Percentiles rank a stretch among this genome's conserved stretches.
These are phyloP conservation scores for Tupiocoris notatus DNA, from an alignment of 2,888 invertebrate species.

Conservation along the genomic window DNA sequence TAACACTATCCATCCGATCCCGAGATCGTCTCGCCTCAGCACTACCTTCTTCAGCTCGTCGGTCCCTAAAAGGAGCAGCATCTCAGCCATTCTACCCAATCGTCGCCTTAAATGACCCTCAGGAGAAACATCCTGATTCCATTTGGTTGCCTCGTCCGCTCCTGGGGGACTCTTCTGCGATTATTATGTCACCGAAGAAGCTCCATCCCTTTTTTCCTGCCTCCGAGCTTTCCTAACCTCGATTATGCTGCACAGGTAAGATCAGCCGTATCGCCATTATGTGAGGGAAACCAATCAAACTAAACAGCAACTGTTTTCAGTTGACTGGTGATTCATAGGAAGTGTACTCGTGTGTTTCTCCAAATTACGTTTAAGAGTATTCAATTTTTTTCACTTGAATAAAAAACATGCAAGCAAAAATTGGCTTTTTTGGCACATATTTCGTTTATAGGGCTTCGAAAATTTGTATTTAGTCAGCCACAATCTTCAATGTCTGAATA, in stretches of 20 bases:
- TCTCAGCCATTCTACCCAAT: not conserved
- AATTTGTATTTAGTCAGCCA: too few relatives aligned
- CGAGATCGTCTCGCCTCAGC: not conserved
- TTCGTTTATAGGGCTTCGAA: too few relatives aligned
- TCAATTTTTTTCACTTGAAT: too few relatives aligned
- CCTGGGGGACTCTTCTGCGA: constrained; percentile 1
- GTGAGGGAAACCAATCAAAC: too few relatives aligned
- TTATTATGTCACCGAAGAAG: constrained; percentile 2
- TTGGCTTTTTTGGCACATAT: too few relatives aligned
- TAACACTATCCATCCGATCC: not conserved
- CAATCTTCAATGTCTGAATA: too few relatives aligned
- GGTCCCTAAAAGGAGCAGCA: not conserved
- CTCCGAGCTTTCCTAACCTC: not conserved
- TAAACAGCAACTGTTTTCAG: too few relatives aligned
- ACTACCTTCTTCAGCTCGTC: not conserved
- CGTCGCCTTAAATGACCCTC: constrained; percentile 13
- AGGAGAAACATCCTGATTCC: constrained; percentile 11
- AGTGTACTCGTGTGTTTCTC: too few relatives aligned
- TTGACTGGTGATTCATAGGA: too few relatives aligned
- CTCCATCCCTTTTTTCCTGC: not conserved
- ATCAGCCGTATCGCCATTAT: too few relatives aligned
- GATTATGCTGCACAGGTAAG: not conserved
- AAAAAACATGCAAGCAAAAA: too few relatives aligned
- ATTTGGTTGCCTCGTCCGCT: constrained; percentile 2
- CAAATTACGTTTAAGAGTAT: too few relatives aligned